Conservation (phyloP, 1,140 invertebrate genomes). For the Leptinotarsa lineolata region DNA sequence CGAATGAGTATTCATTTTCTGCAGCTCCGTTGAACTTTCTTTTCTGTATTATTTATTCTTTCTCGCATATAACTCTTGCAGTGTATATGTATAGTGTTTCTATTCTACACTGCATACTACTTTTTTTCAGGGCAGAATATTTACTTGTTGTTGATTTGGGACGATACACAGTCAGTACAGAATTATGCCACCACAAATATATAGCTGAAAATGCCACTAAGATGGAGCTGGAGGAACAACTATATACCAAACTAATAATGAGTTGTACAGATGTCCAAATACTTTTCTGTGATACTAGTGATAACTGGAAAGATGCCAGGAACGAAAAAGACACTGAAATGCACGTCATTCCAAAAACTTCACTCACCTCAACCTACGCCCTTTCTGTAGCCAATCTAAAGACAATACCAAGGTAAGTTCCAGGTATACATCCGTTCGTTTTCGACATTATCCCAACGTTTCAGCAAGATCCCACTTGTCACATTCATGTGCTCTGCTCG, state of each 20-base stretch:
- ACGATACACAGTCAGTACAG: conserved; percentile 71
- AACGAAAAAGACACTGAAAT: conserved; percentile 74
- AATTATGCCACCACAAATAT: conserved; percentile 71
- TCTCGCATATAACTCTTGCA: not conserved
- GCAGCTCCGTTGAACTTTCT: too few species aligned
- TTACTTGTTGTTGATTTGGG: conserved; percentile 77
- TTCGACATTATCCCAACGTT: too few species aligned
- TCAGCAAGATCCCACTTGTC: too few species aligned
- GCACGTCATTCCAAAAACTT: conserved; percentile 72
- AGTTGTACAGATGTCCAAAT: conserved; percentile 71
- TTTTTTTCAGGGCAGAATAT: conserved; percentile 62
- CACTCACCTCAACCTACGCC: conserved; percentile 46
- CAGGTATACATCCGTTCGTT: too few species aligned
- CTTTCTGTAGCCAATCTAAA: conserved; percentile 43
- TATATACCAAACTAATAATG: conserved; percentile 72
- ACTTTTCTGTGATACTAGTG: conserved; percentile 66
- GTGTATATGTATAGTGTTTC: not conserved
- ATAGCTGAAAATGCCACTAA: conserved; percentile 77
- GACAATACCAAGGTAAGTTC: conserved; percentile 45
- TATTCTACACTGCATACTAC: not conserved
- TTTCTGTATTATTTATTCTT: too few species aligned
- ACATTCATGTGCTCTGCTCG: too few species aligned
- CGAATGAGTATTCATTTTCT: too few species aligned
- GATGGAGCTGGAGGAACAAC: conserved; percentile 80
- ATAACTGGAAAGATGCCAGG: conserved; percentile 76